Evolutionary conservation across 2,888 invertebrate species (phyloP), one percentile per base, ranked within the genome.

Genomic region (Tetranychus piercei): DNA sequence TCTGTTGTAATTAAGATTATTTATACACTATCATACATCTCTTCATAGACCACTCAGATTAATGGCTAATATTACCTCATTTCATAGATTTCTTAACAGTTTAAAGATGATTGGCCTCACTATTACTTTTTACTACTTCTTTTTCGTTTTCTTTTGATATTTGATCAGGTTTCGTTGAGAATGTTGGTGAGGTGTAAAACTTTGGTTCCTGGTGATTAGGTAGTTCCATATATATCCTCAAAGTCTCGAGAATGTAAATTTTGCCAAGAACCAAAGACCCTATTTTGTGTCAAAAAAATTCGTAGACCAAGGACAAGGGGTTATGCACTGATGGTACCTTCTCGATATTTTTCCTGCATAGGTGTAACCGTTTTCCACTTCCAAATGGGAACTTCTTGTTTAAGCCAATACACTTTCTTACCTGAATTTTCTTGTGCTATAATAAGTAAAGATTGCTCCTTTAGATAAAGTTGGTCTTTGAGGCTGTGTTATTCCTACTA

Each of bases 311-410:
- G 94, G 94, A 0, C 87, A 88, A 80, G 95, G 95, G 65, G 83
- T 91, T 5, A 90, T 95, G 91, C 94, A n/a, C 94, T 1, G 92
- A 95, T 83, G 94, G 93, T 22, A 92, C 92, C 0, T n/a, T 87
- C 87, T 9, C 87, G 95, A 71, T n/a, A n/a, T n/a, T 93, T 95
- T 82, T 88, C 87, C 44, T 90, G 89, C 83, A 89, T 90, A 78
- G 91, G 90, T 1, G 85, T 93, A 83, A 85, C 86, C 72, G 80
- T 95, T 9, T 90, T 85, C 81, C 94, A 95, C 82, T 96, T 93
- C 81, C n/a, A n/a, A n/a, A 95, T 96, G 95, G 95, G 95, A n/a
- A 91, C 91, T 78, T 94, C 93, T 0, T 93, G 94, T 0, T 96
- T 96, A 82, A 88, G 90, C 77, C 91, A 95, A 83, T 95, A 93